These are phyloP conservation scores for Parazoanthus darwini DNA, from an alignment of 92 coral and sea anemone species.

Conservation along the genomic window DNA sequence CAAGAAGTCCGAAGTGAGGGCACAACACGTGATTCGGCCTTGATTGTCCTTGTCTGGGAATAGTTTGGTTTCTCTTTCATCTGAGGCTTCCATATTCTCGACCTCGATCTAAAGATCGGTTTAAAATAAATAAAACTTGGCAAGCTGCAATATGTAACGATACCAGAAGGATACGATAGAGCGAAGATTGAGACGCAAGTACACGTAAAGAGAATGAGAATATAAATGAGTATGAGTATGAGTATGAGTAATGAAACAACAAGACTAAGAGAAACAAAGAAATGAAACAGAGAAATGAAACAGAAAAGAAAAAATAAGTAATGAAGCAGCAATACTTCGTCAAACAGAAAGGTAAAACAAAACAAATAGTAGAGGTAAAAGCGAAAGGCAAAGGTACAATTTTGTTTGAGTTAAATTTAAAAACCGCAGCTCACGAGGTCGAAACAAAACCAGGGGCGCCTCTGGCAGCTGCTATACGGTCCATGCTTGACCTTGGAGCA, in stretches of 20 bases:
- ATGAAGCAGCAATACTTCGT: no score
- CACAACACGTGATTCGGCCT: slow-evolving; percentile 90
- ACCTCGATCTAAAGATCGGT: slow-evolving; percentile 76
- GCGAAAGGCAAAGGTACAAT: no score
- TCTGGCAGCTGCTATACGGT: no score
- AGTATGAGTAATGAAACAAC: not conserved
- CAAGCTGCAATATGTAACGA: not conserved
- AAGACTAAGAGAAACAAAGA: not conserved
- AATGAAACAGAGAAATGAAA: not conserved
- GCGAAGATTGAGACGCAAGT: not conserved
- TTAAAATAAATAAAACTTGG: not conserved
- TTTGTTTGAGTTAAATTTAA: no score
- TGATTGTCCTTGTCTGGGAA: slow-evolving; percentile 95
- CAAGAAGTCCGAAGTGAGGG: slow-evolving; percentile 87
- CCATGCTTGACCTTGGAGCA: no score
- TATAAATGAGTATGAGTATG: no score
- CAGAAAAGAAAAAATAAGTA: not conserved
- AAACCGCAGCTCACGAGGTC: no score
- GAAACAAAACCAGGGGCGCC: no score
- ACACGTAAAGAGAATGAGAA: no score
- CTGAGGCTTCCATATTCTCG: slow-evolving; percentile 83
- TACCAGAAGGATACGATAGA: no score
- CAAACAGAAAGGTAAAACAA: no score
- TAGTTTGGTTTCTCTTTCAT: slow-evolving; percentile 91
- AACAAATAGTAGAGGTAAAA: no score